phyloP scores from a whole-genome alignment of 2,797 vertebrate genomes.

The Artibeus lituratus region DNA sequence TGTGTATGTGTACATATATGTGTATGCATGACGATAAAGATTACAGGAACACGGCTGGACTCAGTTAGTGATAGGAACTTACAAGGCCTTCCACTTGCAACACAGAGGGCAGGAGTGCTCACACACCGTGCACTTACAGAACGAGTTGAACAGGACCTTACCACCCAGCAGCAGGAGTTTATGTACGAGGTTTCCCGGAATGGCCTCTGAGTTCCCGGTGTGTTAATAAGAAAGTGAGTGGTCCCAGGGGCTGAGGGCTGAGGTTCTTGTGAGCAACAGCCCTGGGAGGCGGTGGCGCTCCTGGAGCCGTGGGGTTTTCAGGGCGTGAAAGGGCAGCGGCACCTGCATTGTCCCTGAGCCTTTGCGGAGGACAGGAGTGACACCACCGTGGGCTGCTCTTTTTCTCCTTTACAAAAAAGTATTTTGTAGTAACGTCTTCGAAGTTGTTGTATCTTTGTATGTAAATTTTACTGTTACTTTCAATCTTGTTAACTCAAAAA shows the following conservation, averaged over 20 bases:
- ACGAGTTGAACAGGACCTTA: not conserved
- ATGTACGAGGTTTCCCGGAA: not conserved
- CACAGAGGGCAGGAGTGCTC: not conserved
- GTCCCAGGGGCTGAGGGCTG: not conserved
- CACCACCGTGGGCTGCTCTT: not conserved
- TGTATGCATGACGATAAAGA: not conserved
- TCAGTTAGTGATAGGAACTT: not conserved
- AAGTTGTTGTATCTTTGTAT: not conserved
- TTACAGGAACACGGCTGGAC: not conserved
- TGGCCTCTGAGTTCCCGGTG: not conserved
- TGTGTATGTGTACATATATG: accelerated
- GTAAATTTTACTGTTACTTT: constrained; percentile 14
- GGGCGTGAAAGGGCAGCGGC: not conserved
- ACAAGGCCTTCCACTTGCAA: not conserved
- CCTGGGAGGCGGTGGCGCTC: not conserved
- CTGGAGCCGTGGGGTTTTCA: not conserved
- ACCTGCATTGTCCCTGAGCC: not conserved
- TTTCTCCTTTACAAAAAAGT: not conserved
- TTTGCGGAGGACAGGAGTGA: not conserved
- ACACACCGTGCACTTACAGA: not conserved
- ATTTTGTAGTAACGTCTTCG: not conserved
- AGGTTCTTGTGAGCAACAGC: not conserved
- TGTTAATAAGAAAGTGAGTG: not conserved
- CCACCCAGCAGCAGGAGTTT: not conserved
- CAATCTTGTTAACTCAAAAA: not conserved